Conservation (phyloP, 2,113 vertebrate species). For the Lamprologus ornatipinnis region DNA sequence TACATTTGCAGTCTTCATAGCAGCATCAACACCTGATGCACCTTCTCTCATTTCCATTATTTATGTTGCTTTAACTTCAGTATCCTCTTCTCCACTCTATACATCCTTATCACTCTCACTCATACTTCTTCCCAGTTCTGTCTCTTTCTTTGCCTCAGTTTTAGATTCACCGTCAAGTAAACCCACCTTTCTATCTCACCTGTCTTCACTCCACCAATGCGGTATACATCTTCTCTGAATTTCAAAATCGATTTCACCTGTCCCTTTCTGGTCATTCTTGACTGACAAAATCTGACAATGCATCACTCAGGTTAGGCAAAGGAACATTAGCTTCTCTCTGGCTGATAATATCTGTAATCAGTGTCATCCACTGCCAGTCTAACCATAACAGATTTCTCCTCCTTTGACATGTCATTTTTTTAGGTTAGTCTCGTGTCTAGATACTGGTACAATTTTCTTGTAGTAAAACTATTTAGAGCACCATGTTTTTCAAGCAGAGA, state of each 20-base stretch:
- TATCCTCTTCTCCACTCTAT: neutral
- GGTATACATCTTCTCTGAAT: neutral
- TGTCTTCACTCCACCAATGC: neutral
- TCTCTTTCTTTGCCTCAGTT: neutral
- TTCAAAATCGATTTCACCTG: neutral
- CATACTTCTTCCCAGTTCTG: neutral
- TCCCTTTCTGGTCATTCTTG: neutral
- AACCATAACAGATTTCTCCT: neutral
- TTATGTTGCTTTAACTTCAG: neutral
- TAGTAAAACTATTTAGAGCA: neutral
- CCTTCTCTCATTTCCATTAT: neutral
- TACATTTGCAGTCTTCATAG: neutral
- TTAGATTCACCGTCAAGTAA: neutral
- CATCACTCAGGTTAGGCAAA: neutral
- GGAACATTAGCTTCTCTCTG: neutral
- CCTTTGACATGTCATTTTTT: neutral
- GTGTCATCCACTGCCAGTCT: neutral
- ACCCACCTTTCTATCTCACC: neutral
- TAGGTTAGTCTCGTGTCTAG: neutral
- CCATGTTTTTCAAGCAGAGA: neutral
- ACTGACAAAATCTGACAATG: neutral
- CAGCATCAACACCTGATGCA: neutral
- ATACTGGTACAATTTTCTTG: neutral
- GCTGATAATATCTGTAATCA: constrained; percentile 5
- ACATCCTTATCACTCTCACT: neutral